Evolutionary conservation across 2,113 vertebrate genomes (phyloP), one percentile per base, ranked within the genome.

Genomic region (Ploceus nigricollis): DNA sequence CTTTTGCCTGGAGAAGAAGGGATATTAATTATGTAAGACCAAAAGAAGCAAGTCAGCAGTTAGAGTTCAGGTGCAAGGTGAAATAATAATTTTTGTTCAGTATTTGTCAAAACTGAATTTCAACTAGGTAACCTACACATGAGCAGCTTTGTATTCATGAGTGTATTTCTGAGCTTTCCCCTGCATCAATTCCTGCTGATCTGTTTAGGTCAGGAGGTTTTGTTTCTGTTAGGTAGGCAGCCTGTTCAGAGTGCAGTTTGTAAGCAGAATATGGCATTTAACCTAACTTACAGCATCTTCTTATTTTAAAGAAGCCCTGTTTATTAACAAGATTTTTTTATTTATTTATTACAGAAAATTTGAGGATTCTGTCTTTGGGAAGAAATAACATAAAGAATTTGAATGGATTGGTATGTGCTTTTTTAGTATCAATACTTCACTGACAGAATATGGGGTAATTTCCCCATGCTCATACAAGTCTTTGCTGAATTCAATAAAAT

Each of bases 351-450:
- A 79, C 97, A 99, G 99, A 99, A 98, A 99, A 99, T 90, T 96
- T 99, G 93, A 98, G 97, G 96, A 99, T 99, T 96, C 97, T 99
- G 73, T 99, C 99, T 83, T 97, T 99, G 96, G 99, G 99, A 96
- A 98, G 99, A 94, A 99, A 99, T 97, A 99, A 99, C 87, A 99
- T 99, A 96, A 99, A 99, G 97, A 98, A 98, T 71, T 98, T 99
- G 57, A 98, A 98, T 96, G 99, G 99, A 94, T 97, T 99, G 98
- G 99, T 99, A 97, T 96, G 98, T 97, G 2, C 50, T 66, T 76
- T 76, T 77, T 72, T 73, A 48, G 16, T 84, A 57, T 76, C 48
- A 72, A 28, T 63, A 60, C 31, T 76, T 93, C 4, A 6, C 50
- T 65, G 61, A 80, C 12, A 50, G 45, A 79, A 65, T 21, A 16